Evolutionary conservation across 2,888 invertebrate species (phyloP), one percentile per base, ranked within the genome.

Genomic region (Sympetrum striolatum): DNA sequence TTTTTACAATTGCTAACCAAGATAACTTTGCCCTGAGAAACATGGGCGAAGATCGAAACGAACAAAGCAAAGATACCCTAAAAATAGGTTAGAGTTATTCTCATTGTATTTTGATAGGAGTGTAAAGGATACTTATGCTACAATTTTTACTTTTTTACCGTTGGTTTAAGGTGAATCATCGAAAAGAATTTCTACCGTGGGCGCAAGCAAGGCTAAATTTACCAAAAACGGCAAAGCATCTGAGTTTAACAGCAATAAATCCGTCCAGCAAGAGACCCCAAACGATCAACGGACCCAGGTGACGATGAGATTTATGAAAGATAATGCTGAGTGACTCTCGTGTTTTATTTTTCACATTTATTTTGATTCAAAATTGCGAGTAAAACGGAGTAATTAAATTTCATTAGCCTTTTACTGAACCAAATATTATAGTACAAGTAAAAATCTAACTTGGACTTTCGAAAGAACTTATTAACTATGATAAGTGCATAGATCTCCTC

Each of bases 241-340:
- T 53, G 53, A 53, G 15, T 0, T 18, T 18, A 18, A 53, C 4
- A 53, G 53, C 15, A 53, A 53, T 15, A 53, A 18, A 37, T 22
- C 35, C 80, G 80, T 53, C 60, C 90, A 31, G 37, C 48, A 39
- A 37, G 81, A 58, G 80, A 48, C 44, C 90, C 90, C 90, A 90
- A 90, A 90, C 90, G 90, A 80, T 80, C 80, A 80, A 80, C 90
- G 90, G 90, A 90, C 90, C 90, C 90, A 90, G 90, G 90, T 90
- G 60, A 60, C 31, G 31, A 35, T 58, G 25, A 31, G 2, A n/a
- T 73, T 31, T 31, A 15, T 53, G 18, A 53, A 53, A 53, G 18
- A 53, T 18, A 53, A 53, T 53, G 15, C 53, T 53, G 53, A 53
- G 18, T 53, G 18, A 53, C 18, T 53, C 1, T 31, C 25, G 73